phyloP scores from a whole-genome alignment of 2,888 invertebrate genomes.

The Chelonus formosanus region DNA sequence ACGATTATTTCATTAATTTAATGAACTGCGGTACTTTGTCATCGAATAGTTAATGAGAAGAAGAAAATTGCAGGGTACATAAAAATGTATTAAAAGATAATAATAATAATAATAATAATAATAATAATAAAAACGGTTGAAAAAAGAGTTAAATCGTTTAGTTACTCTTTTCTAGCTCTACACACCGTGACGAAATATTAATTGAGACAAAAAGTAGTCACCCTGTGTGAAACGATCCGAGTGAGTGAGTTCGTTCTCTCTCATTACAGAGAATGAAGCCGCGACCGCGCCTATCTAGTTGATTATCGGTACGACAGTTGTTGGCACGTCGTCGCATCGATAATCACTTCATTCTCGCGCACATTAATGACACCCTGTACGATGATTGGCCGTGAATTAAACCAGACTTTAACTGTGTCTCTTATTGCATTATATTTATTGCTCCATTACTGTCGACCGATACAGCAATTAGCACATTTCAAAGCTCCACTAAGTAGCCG shows the following conservation, averaged over 20 bases:
- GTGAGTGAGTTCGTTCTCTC: neutral
- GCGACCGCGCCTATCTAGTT: slow-evolving; percentile 19
- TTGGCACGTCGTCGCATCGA: slow-evolving; percentile 32
- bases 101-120: slow-evolving; percentile 1
- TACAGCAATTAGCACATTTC: slow-evolving; percentile 20
- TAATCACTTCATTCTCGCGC: slow-evolving; percentile 27
- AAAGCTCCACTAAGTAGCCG: neutral
- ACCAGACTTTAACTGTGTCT: slow-evolving; percentile 2
- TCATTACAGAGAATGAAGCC: slow-evolving; percentile 9
- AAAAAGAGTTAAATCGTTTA: slow-evolving; percentile 2
- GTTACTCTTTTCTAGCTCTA: slow-evolving; percentile 14
- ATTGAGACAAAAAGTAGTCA: slow-evolving; percentile 53
- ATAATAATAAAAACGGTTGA: neutral
- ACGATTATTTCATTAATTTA: no score
- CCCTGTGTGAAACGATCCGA: slow-evolving; percentile 5
- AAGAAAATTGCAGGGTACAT: no score
- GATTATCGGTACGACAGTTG: slow-evolving; percentile 32
- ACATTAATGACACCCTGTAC: slow-evolving; percentile 6
- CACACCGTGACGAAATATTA: slow-evolving; percentile 58
- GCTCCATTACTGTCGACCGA: slow-evolving; percentile 18
- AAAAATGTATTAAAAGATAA: no score
- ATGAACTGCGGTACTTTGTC: slow-evolving; percentile 2
- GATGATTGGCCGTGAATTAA: slow-evolving; percentile 29
- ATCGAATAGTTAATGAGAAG: neutral
- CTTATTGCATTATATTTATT: slow-evolving; percentile 20